phyloP scores from a whole-genome alignment of 2,888 invertebrate genomes.

The Baronia brevicornis region DNA sequence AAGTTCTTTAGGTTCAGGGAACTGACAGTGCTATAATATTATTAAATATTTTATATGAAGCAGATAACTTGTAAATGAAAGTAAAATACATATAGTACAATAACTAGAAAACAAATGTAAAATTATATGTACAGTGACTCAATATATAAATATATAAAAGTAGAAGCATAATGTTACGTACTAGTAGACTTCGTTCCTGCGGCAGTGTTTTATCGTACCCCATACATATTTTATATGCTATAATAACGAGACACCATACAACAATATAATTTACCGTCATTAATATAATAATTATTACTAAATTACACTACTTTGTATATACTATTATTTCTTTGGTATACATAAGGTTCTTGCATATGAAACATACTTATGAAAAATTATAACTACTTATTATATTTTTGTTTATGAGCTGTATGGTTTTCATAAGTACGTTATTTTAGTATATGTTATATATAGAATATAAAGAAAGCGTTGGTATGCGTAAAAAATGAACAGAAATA shows the following conservation, averaged over 20 bases:
- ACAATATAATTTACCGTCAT: constrained; percentile 17
- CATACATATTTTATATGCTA: constrained; percentile 20
- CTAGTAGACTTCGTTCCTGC: constrained; percentile 30
- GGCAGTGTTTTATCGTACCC: constrained; percentile 38
- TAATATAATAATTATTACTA: constrained; percentile 19
- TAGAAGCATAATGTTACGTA: constrained; percentile 21
- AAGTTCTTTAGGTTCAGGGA: too few relatives aligned
- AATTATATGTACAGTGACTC: constrained; percentile 6
- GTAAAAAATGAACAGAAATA: too few relatives aligned
- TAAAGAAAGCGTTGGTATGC: too few relatives aligned
- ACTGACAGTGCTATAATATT: too few relatives aligned
- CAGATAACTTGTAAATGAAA: too few relatives aligned
- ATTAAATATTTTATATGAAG: too few relatives aligned
- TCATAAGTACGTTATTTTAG: constrained; percentile 15
- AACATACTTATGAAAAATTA: constrained; percentile 21
- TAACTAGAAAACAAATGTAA: not conserved
- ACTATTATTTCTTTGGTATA: constrained; percentile 55
- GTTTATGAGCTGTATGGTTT: constrained; percentile 14
- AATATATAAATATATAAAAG: constrained; percentile 28
- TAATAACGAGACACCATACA: constrained; percentile 10
- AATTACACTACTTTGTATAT: constrained; percentile 20
- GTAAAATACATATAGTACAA: not conserved
- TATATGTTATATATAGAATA: too few relatives aligned
- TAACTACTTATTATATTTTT: constrained; percentile 18
- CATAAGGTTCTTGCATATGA: constrained; percentile 27